These are phyloP conservation scores for Charadrius vociferus DNA, from an alignment of 2,113 vertebrate species.

Conservation along the genomic window DNA sequence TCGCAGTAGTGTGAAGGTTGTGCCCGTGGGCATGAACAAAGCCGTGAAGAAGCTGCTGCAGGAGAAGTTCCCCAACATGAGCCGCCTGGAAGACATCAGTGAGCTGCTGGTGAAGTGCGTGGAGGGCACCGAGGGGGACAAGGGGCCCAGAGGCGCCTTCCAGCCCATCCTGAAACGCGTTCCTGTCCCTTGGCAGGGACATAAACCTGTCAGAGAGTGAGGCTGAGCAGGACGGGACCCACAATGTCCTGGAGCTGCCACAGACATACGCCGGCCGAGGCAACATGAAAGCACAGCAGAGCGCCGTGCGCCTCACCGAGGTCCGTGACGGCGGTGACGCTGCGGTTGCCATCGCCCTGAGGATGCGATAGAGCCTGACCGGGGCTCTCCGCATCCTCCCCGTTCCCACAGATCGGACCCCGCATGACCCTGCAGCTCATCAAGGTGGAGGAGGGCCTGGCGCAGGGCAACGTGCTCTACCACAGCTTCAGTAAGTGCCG, in stretches of 20 bases:
- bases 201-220: conserved; percentile 91
- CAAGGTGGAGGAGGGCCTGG: conserved; percentile 90
- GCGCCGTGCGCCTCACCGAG: conserved; percentile 89
- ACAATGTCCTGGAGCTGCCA: conserved; percentile 89
- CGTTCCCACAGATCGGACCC: conserved; percentile 82
- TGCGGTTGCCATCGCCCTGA: rapidly evolving
- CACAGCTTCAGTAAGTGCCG: conserved; percentile 80
- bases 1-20: conserved; percentile 89
- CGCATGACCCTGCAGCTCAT: conserved; percentile 86
- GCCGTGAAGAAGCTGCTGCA: conserved; percentile 94
- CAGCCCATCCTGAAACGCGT: rapidly evolving
- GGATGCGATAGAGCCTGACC: rapidly evolving
- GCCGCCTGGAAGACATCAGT: conserved; percentile 90
- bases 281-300: conserved; percentile 90
- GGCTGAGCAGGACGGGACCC: conserved; percentile 87
- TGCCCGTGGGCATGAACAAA: conserved; percentile 90
- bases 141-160: rapidly evolving
- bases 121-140: rapidly evolving
- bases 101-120: conserved; percentile 89
- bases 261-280: conserved; percentile 87
- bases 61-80: conserved; percentile 93
- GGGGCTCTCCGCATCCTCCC: rapidly evolving
- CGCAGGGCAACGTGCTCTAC: conserved; percentile 85
- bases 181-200: conserved; percentile 66
- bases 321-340: conserved; percentile 1